Base-by-base conservation (phyloP, 2,797 vertebrate species). In the Esox lucius region DNA sequence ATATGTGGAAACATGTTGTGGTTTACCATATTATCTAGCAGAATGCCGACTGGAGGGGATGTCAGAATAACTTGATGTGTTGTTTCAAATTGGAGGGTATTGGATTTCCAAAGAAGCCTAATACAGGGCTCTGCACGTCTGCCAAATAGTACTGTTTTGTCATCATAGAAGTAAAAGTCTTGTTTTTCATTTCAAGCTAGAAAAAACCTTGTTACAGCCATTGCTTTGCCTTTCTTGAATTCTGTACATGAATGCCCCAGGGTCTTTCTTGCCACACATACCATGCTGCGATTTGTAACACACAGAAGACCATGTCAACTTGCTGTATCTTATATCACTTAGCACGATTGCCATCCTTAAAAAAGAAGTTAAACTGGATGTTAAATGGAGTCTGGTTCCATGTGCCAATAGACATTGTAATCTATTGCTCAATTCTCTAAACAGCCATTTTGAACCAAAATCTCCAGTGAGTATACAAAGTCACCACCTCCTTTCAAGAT, bases 1-100 rank as follows among this genome's bases (percentile, higher is more conserved):
- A 61, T 76, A 75, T 22, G 72, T 86, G 76, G 72, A 80, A 83
- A 75, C 81, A 79, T 79, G 77, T 70, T 73, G 76, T 77, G 80
- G 65, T 72, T 51, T 82, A 78, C 81, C 79, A 83, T 73, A 78
- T 77, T 80, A 71, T 84, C 83, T 65, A 75, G 80, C 48, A 77
- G 56, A 78, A 72, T 76, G 77, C 73, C 77, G 74, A 76, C 74
- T 71, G 71, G 65, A 85, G 64, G 74, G 76, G 46, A 71, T 87
- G 82, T 86, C 88, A 87, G 70, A 76, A 39, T 49, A 51, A 81
- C 53, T 78, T 81, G 78, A 85, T 73, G 71, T 86, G 79, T 78
- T 73, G 83, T 81, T 89, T 79, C 16, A 84, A 83, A 83, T 76
- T 53, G 70, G 75, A 82, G 70, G 65, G 80, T 83, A 85, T 84